Evolutionary conservation across 2,113 vertebrate species (phyloP), one percentile per base, ranked within the genome.

Genomic region (Ptychochromis oligacanthus): DNA sequence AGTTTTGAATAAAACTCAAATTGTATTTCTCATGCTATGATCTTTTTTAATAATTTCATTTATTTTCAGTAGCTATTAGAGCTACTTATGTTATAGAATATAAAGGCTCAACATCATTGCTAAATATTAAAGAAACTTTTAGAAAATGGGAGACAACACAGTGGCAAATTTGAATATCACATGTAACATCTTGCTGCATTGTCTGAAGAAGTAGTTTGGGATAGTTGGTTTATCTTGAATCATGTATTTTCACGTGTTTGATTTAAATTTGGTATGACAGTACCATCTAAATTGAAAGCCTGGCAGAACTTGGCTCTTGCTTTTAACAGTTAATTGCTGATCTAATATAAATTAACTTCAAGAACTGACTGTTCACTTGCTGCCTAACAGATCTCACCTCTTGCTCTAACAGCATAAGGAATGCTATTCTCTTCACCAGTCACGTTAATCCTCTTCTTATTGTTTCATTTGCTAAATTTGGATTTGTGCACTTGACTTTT

Each of bases 171-270:
- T 12, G 24, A 70, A 0, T 1, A 67, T 0, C 22, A 28, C 43
- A 46, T 10, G 24, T 2, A 49, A 24, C 43, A 20, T 18, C 43
- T 70, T 6, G 17, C 20, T 20, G 64, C 24, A 17, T 1, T 9
- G 7, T 20, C 7, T 54, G 17, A 52, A 52, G 49, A 20, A 20
- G 49, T 17, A 70, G 24, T 52, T 7, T 49, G 43, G 43, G 24
- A 12, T 49, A 0, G 18, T 22, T 46, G 15, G n/a, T 65, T 65
- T 10, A 43, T 65, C 22, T 24, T 8, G 0, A 64, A 64, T n/a
- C n/a, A n/a, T 15, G 9, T 46, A 46, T 65, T 67, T 12, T 36
- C 34, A 36, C 34, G 6, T 6, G 34, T 7, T 36, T 4, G 34
- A 6, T 36, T 36, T 36, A 6, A 36, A 36, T 6, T 36, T 36